Base-by-base conservation (phyloP, 2,888 invertebrate species). In the Criorhina ranunculi region DNA sequence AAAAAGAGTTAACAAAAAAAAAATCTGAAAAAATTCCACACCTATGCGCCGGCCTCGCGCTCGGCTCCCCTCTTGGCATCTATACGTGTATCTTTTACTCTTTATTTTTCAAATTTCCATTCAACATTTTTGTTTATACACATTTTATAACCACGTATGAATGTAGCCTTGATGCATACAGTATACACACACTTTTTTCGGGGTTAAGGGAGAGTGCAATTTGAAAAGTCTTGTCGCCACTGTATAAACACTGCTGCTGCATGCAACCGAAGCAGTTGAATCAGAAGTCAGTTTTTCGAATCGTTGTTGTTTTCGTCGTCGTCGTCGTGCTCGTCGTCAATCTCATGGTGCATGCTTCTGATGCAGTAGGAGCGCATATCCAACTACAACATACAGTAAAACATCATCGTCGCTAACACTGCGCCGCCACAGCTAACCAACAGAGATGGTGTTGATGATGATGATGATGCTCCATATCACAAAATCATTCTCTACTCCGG, bases 341-440 rank as follows among this genome's bases (percentile, higher is more conserved):
- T 83, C 78, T 83, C 67, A 83, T 79, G 83, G 79, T 83, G 83
- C 79, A 83, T 79, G 85, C 83, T 85, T 85, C 76, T 81, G 81
- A 76, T 83, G 87, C 86, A 87, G 87, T 86, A 88, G 87, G 80
- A 79, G 87, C 86, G 87, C 86, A 86, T 87, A 87, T 86, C 85
- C 86, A 87, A 86, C 85, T 82, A 80, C 51, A 75, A 70, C 79
- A 33, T 76, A 69, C 62, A 40, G 53, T 44, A 59, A 69, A 78
- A 79, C 77, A 79, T 77, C 79, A 73, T 72, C 64, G 53, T 55
- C 77, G 64, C 55, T 55, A 73, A 51, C 44, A 37, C 69, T 72
- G 60, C 62, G 46, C 64, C 44, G 64, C 53, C 29, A 9, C 66
- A 35, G 42, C 66, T 69, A 33, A 19, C 67, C 69, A 78, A 77